phyloP scores from a whole-genome alignment of 2,113 vertebrate species.

The Mugil cephalus region DNA sequence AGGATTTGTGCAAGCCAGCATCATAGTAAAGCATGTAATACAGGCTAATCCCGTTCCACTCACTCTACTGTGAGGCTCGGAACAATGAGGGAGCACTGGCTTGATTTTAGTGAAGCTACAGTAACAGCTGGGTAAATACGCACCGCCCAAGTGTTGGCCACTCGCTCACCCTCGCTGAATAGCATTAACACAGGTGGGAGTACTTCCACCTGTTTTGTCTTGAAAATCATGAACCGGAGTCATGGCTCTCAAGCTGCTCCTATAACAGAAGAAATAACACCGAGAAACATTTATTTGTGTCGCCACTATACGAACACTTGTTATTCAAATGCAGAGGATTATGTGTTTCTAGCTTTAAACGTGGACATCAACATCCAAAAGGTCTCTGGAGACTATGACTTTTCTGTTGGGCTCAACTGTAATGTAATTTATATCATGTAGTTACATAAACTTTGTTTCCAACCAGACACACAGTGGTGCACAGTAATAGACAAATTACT shows the following conservation, averaged over 20 bases:
- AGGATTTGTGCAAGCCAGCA: slow-evolving; percentile 57
- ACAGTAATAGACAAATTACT: no score
- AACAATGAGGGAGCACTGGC: slow-evolving; percentile 16
- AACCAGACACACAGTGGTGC: background rate
- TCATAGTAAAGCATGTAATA: slow-evolving; percentile 64
- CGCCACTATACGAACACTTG: background rate
- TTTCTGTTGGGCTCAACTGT: background rate
- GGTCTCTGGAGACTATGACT: background rate
- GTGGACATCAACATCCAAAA: background rate
- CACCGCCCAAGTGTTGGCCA: slow-evolving; percentile 30
- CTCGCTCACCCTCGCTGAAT: slow-evolving; percentile 29
- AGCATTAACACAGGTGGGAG: slow-evolving; percentile 42
- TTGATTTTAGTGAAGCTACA: slow-evolving; percentile 38
- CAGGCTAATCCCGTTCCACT: slow-evolving; percentile 63
- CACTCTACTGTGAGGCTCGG: slow-evolving; percentile 24
- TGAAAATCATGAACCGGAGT: slow-evolving; percentile 22
- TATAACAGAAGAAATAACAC: slow-evolving; percentile 19
- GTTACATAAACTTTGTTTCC: background rate
- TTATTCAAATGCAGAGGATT: slow-evolving; percentile 15
- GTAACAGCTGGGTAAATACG: slow-evolving; percentile 59
- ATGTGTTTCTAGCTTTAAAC: background rate
- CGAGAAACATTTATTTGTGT: background rate
- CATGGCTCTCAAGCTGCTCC: slow-evolving; percentile 15
- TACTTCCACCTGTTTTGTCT: slow-evolving; percentile 35
- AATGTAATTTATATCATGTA: background rate